These are phyloP conservation scores for Todiramphus saurophagus DNA, from an alignment of 2,113 vertebrate species.

Conservation along the genomic window DNA sequence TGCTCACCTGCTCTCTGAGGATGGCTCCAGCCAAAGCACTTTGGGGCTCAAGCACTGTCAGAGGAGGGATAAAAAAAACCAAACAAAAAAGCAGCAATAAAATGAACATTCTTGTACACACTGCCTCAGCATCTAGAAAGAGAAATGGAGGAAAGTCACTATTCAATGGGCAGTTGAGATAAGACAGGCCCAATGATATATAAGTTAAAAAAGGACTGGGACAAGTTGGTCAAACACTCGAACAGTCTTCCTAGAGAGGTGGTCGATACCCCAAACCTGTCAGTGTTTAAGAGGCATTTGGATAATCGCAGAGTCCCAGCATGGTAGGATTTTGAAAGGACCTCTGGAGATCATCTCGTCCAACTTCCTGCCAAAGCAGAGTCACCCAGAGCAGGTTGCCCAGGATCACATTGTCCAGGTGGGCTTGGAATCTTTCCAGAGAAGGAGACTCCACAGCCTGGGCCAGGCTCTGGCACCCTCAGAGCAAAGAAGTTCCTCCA, in stretches of 20 bases:
- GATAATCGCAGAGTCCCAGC: neutral
- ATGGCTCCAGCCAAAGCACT: neutral
- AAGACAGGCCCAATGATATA: neutral
- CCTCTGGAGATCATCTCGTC: neutral
- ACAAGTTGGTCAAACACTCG: neutral
- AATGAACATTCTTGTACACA: neutral
- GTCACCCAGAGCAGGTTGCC: no score
- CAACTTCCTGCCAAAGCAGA: no score
- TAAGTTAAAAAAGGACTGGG: neutral
- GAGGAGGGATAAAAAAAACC: neutral
- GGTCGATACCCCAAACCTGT: neutral
- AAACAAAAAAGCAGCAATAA: neutral
- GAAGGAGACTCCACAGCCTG: no score
- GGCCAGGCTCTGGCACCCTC: no score
- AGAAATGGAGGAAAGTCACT: neutral
- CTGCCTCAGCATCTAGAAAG: neutral
- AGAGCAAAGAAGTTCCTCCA: no score
- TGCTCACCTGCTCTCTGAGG: neutral
- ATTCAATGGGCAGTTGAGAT: neutral
- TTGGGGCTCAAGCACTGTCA: neutral
- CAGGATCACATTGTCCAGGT: no score
- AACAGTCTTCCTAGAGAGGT: neutral
- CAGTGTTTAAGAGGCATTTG: neutral
- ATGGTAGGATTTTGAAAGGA: neutral
- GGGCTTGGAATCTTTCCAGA: no score